A percentile compares a stretch with the other conserved stretches of the same genome.
phyloP scores from a whole-genome alignment of 1,140 invertebrate genomes.

The Nylanderia fulva region DNA sequence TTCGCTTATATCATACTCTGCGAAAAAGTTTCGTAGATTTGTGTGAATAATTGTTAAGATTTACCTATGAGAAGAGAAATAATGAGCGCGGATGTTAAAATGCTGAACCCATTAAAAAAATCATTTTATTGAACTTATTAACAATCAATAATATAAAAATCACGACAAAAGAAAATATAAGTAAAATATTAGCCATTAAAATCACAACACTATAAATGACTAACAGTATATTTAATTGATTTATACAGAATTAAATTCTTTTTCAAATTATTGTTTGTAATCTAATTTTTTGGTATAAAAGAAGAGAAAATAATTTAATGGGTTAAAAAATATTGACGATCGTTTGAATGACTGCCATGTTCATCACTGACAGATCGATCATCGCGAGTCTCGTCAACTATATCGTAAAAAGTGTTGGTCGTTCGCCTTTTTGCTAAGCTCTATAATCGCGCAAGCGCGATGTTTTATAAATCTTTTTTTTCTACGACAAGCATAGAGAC shows the following conservation, averaged over 20 bases:
- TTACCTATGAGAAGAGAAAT: slow-evolving; percentile 31
- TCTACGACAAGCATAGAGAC: slow-evolving; percentile 61
- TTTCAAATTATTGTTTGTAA: background rate
- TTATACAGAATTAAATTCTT: background rate
- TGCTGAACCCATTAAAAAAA: slow-evolving; percentile 22
- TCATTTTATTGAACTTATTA: background rate
- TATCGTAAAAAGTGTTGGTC: slow-evolving; percentile 27
- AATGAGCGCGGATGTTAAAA: slow-evolving; percentile 12
- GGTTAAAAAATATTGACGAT: slow-evolving; percentile 25
- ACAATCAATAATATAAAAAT: background rate
- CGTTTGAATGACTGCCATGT: slow-evolving; percentile 30
- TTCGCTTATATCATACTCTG: slow-evolving; percentile 54
- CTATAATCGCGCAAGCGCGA: slow-evolving; percentile 17
- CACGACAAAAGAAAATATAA: background rate
- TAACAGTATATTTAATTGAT: background rate
- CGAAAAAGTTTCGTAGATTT: slow-evolving; percentile 48
- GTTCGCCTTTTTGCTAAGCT: slow-evolving; percentile 29
- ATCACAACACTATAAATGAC: too few relatives aligned
- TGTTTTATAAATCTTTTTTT: slow-evolving; percentile 63
- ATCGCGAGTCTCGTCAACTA: slow-evolving; percentile 24
- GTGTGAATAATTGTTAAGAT: slow-evolving; percentile 54
- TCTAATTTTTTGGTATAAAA: background rate
- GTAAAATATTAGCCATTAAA: background rate
- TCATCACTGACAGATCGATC: background rate
- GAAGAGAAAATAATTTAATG: slow-evolving; percentile 14